Conservation (phyloP, 2,113 vertebrate genomes). For the Cnemophilus loriae region DNA sequence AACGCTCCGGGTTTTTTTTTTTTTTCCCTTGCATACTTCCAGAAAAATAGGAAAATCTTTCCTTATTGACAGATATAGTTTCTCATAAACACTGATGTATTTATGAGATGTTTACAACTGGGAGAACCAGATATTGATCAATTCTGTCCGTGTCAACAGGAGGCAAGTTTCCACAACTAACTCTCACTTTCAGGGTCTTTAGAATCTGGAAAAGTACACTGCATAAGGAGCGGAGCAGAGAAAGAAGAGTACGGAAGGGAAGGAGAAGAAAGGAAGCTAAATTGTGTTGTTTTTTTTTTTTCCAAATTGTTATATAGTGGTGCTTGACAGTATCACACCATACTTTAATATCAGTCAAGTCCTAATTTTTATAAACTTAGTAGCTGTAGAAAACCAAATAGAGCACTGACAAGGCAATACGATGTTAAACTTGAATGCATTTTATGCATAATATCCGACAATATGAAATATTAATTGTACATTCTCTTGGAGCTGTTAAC, state of each 20-base stretch:
- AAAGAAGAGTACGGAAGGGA: no score
- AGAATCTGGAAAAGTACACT: background rate
- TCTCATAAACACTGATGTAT: background rate
- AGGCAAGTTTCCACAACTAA: background rate
- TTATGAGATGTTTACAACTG: background rate
- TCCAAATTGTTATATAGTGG: background rate
- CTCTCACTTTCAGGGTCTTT: background rate
- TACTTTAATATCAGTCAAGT: background rate
- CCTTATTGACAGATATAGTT: background rate
- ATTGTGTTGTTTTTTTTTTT: background rate
- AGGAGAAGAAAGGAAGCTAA: background rate
- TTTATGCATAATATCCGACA: background rate
- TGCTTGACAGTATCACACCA: background rate
- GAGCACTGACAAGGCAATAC: background rate
- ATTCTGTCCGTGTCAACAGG: background rate
- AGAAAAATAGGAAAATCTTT: background rate
- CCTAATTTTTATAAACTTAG: background rate
- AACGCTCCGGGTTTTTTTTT: fast-evolving
- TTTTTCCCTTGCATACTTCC: background rate
- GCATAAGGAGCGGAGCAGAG: background rate
- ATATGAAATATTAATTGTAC: background rate
- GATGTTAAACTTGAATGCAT: background rate
- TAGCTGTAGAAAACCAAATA: background rate
- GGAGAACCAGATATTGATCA: background rate
- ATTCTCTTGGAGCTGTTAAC: background rate